Base-by-base conservation (phyloP, 2,888 invertebrate genomes). In the Hoplodrina blanda region DNA sequence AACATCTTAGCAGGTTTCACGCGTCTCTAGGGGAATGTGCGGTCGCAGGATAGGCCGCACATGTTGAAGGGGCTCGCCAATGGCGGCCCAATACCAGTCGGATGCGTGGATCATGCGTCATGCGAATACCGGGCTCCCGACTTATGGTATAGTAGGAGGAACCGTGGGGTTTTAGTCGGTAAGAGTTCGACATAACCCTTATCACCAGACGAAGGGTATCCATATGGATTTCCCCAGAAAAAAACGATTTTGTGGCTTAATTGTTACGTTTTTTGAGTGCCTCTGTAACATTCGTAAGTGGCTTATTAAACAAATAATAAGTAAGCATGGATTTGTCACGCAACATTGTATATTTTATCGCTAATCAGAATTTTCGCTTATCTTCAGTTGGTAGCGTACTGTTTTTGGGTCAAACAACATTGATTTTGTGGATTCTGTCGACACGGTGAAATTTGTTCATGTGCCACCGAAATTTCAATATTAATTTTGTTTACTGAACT, bases 381-480 rank as follows among this genome's bases (percentile, higher is more conserved):
- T 81, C 83, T 75, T 74, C 71, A 62, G 46, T 44, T 56, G 53
- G 69, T 76, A 61, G 53, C 53, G 33, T 65, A 72, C 54, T 52
- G 61, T 68, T 83, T 83, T 81, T 85, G 68, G 80, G 83, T 82
- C 82, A 78, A 76, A 74, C 62, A 37, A 76, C 64, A 75, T 83
- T 76, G 71, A 73, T 76, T 74, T 74, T 63, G 52, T 75, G 41
- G 70, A 72, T 69, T 71, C 52, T 59, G 55, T 73, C 41, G 49
- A 53, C 50, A 56, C 15, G n/a, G 61, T 61, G 52, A 53, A 62
- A 50, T 56, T 55, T 57, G 15, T 30, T 62, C 33, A 57, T 65
- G 52, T 64, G 44, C 61, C 50, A 53, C 52, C 20, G 33, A 57
- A 44, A 63, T 30, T 44, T 50, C 68, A 20, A 25, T 46, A 68